phyloP scores from a whole-genome alignment of 2,888 invertebrate genomes.

The Azorinus chamasolen region DNA sequence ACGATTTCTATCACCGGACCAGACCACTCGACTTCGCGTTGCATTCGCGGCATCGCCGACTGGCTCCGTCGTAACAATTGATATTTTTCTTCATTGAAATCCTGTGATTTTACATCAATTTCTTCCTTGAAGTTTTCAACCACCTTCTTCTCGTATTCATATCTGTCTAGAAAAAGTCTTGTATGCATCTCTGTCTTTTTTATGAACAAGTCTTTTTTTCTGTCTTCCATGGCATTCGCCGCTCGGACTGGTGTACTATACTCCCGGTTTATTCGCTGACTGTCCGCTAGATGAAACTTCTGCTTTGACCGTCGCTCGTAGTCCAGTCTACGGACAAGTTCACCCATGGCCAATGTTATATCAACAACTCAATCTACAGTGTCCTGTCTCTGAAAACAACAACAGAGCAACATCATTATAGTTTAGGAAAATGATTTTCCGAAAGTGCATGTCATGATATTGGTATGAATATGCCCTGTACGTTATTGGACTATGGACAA shows the following conservation, averaged over 20 bases:
- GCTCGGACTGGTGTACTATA: slow-evolving; percentile 60
- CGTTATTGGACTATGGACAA: too few species aligned
- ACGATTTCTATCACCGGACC: slow-evolving; percentile 28
- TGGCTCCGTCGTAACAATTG: slow-evolving; percentile 45
- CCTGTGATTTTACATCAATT: slow-evolving; percentile 57
- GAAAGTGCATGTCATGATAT: too few species aligned
- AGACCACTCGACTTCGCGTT: slow-evolving; percentile 4
- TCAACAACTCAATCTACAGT: too few species aligned
- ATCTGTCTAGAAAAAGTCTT: slow-evolving; percentile 44
- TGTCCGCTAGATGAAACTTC: slow-evolving; percentile 40
- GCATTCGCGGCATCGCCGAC: slow-evolving; percentile 37
- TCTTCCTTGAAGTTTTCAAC: slow-evolving; percentile 53
- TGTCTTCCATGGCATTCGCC: slow-evolving; percentile 61
- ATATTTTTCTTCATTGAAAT: slow-evolving; percentile 61
- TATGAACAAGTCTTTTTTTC: slow-evolving; percentile 45
- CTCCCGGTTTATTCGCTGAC: slow-evolving; percentile 59
- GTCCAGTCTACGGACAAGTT: slow-evolving; percentile 57
- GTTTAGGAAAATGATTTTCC: too few species aligned
- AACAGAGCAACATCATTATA: too few species aligned
- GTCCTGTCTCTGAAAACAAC: too few species aligned
- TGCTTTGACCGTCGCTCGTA: slow-evolving; percentile 54
- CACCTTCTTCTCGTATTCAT: slow-evolving; percentile 57
- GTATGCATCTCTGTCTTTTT: slow-evolving; percentile 42
- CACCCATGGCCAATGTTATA: slow-evolving; percentile 44
- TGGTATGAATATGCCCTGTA: too few species aligned